Base-by-base conservation (phyloP, 2,113 vertebrate genomes). In the Cairina moschata region DNA sequence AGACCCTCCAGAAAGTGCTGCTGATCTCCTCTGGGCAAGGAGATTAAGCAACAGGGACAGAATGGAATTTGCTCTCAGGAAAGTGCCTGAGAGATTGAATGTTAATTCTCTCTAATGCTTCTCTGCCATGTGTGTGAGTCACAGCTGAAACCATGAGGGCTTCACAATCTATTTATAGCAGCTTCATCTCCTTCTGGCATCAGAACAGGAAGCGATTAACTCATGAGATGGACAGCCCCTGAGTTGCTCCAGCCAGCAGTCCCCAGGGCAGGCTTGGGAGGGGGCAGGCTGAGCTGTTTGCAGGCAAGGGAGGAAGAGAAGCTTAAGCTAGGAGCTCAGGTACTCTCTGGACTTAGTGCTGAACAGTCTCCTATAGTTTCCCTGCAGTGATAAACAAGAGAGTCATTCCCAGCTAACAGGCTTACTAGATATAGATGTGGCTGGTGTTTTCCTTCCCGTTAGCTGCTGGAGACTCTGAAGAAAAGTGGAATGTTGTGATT, bases 21-120 rank as follows among this genome's bases (percentile, higher is more conserved):
- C 86, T 77, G 63, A 77, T 17, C 63, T 89, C 65, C 83, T 9
- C 20, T 9, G 4, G 42, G 60, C 28, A 38, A 66, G 58, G 40
- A 85, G 92, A 95, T 97, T 96, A 96, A 83, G 60, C 40, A 20
- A 10, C 48, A 50, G 54, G 88, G 66, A 26, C 60, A 58, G 90
- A 63, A 77, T 11, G 48, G 79, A n/a, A 18, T 91, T 85, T 73
- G 86, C 55, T 60, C 66, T 83, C 59, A 83, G 87, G 66, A 68
- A 90, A 94, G 88, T 55, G 94, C 93, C 89, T 2, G 54, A 28
- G 91, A 60, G 89, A 96, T 93, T 96, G 97, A 58, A 83, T 59
- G 95, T 90, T 97, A 97, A 97, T 97, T 97, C 97, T 74, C 22
- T 50, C 80, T 97, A 97, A 97, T 95, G 93, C 96, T 55, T 25